phyloP scores from a whole-genome alignment of 2,888 invertebrate genomes.

The Leucoma salicis region DNA sequence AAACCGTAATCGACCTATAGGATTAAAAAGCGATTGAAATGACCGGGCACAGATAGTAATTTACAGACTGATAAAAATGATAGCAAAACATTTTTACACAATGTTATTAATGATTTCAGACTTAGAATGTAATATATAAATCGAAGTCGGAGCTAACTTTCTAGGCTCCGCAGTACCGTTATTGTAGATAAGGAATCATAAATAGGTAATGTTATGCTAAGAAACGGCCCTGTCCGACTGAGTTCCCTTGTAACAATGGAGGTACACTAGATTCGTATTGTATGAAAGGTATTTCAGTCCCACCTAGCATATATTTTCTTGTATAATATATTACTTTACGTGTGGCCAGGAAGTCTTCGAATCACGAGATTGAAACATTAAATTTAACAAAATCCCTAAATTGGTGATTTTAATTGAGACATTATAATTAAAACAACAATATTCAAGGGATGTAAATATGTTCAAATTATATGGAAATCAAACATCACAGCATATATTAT shows the following conservation, averaged over 20 bases:
- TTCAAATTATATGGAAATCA: too few relatives aligned
- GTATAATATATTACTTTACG: conserved; percentile 2
- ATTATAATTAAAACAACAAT: too few relatives aligned
- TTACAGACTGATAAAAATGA: too few relatives aligned
- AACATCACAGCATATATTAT: too few relatives aligned
- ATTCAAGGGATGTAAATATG: too few relatives aligned
- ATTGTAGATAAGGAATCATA: conserved; percentile 37
- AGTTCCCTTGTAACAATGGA: conserved; percentile 33
- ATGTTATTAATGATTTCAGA: conserved; percentile 13
- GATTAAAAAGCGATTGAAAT: too few relatives aligned
- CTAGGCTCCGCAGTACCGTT: conserved; percentile 30
- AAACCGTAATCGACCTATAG: too few relatives aligned
- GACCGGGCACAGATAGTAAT: too few relatives aligned
- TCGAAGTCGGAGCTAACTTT: conserved; percentile 27
- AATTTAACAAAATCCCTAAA: too few relatives aligned
- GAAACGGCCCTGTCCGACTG: conserved; percentile 30
- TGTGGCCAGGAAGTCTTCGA: not conserved
- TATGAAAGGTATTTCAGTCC: conserved; percentile 8
- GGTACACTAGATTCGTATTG: conserved; percentile 18
- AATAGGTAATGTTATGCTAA: conserved; percentile 37
- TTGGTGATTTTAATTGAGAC: too few relatives aligned
- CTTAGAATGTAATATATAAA: conserved; percentile 29
- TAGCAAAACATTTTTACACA: too few relatives aligned
- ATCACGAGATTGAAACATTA: too few relatives aligned
- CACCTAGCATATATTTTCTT: not conserved